phyloP scores from a whole-genome alignment of 1,140 invertebrate genomes.

The Spodoptera frugiperda region DNA sequence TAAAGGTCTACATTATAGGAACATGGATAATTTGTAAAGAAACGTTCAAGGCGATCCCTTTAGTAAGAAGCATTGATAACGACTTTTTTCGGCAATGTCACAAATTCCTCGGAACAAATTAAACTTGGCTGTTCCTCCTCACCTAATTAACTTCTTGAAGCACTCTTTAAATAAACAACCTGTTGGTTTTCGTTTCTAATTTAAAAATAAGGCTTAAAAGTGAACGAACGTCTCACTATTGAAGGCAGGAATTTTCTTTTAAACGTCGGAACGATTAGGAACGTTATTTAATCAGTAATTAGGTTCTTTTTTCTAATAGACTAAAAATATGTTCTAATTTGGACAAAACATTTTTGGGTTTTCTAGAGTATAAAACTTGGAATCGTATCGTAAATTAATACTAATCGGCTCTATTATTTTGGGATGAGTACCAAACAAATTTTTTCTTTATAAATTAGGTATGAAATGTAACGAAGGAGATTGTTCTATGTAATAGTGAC shows the following conservation, averaged over 20 bases:
- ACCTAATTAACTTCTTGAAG: conserved; percentile 49
- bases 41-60: conserved; percentile 19
- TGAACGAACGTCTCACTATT: neutral
- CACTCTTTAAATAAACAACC: conserved; percentile 46
- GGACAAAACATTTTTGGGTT: no score
- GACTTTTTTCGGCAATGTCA: conserved; percentile 48
- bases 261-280: no score
- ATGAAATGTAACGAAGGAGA: no score
- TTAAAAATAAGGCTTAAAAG: conserved; percentile 20
- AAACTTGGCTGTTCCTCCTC: conserved; percentile 45
- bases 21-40: conserved; percentile 20
- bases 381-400: no score
- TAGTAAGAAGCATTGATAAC: conserved; percentile 44
- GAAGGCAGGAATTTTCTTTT: neutral
- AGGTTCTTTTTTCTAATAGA: no score
- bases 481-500: no score
- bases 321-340: no score
- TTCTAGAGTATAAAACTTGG: no score
- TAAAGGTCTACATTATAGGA: neutral
- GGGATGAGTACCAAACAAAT: no score
- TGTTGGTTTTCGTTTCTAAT: conserved; percentile 42
- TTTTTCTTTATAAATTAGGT: no score
- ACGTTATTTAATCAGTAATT: no score
- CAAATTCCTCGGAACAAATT: conserved; percentile 50
- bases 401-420: no score